Evolutionary conservation across 1,140 invertebrate genomes (phyloP).

Genomic region (Formica exsecta): DNA sequence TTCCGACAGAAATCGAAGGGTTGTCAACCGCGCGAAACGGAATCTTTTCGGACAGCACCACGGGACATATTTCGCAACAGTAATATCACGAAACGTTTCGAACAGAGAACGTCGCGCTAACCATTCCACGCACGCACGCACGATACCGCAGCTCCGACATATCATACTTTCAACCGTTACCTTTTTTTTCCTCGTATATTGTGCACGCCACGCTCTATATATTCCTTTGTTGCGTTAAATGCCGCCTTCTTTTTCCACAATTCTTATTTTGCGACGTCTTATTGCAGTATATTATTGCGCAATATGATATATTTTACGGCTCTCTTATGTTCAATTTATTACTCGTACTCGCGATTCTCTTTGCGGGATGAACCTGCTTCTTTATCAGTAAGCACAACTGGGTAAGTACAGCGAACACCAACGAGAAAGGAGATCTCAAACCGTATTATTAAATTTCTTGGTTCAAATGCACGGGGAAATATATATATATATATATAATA

Average conservation of each 20-base stretch:
- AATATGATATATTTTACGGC: neutral
- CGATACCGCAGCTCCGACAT: conserved; percentile 6
- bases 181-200: conserved; percentile 33
- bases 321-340: conserved; percentile 46
- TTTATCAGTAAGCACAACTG: conserved; percentile 17
- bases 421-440: conserved; percentile 13
- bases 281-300: conserved; percentile 9
- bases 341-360: conserved; percentile 47
- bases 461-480: neutral
- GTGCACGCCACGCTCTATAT: neutral
- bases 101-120: conserved; percentile 43
- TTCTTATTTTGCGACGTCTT: neutral
- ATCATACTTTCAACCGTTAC: neutral
- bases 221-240: conserved; percentile 50
- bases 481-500: neutral
- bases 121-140: conserved; percentile 32
- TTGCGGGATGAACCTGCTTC: neutral
- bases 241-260: neutral
- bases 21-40: neutral
- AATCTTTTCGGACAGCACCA: conserved; percentile 10
- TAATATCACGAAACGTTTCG: conserved; percentile 4
- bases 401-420: neutral
- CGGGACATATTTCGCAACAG: conserved; percentile 2
- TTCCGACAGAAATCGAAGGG: neutral
- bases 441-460: conserved; percentile 67